Conservation (phyloP, 2,113 vertebrate species). For the Cranoglanis bouderius region DNA sequence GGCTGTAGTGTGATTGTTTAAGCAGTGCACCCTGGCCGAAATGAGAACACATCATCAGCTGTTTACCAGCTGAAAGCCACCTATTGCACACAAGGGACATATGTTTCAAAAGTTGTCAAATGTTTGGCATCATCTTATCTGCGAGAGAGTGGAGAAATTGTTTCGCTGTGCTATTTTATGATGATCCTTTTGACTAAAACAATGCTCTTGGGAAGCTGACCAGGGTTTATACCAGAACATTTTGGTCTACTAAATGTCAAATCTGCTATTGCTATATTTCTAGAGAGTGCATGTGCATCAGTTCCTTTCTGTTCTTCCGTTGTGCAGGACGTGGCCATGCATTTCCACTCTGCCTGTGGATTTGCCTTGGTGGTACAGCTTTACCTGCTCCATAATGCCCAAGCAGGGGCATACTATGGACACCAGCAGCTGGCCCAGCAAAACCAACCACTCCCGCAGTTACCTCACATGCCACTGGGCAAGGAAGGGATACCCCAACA, state of each 20-base stretch:
- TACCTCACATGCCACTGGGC: slow-evolving; percentile 80
- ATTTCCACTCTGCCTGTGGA: slow-evolving; percentile 64
- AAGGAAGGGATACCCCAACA: slow-evolving; percentile 84
- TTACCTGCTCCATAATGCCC: slow-evolving; percentile 67
- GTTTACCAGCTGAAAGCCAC: background rate
- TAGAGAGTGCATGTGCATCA: background rate
- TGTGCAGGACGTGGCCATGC: slow-evolving; percentile 66
- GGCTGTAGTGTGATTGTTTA: background rate
- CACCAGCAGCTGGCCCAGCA: slow-evolving; percentile 86
- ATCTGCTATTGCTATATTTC: slow-evolving; percentile 3
- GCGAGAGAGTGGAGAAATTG: background rate
- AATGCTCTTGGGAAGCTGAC: background rate
- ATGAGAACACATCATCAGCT: background rate
- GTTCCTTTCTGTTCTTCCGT: slow-evolving; percentile 11
- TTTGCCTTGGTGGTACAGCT: slow-evolving; percentile 74
- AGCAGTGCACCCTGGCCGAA: background rate
- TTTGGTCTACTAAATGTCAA: background rate
- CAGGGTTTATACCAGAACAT: background rate
- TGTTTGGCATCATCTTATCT: background rate
- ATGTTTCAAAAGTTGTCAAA: background rate
- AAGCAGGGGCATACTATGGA: slow-evolving; percentile 87
- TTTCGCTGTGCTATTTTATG: background rate
- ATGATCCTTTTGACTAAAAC: background rate
- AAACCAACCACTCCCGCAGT: slow-evolving; percentile 86
- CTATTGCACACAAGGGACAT: background rate